Conservation (phyloP, 2,113 vertebrate species). For the Chaetura pelagica region DNA sequence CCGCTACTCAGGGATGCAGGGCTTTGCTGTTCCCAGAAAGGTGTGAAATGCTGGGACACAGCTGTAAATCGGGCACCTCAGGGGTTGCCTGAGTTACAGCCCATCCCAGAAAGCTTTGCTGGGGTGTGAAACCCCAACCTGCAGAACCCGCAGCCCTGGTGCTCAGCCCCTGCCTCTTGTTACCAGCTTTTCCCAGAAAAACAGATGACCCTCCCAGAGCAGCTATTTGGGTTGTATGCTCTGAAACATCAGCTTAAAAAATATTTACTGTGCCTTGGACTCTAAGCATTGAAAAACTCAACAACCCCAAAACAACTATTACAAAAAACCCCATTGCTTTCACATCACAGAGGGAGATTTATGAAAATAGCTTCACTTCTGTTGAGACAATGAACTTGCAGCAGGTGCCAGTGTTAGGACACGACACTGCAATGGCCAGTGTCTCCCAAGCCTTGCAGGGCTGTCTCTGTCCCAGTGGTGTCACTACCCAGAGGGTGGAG, state of each 20-base stretch:
- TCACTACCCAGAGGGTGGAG: neutral
- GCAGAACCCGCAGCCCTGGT: neutral
- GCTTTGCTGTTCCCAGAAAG: neutral
- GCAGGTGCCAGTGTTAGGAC: neutral
- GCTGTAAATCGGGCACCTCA: fast-evolving
- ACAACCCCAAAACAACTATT: neutral
- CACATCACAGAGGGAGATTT: neutral
- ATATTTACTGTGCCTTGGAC: neutral
- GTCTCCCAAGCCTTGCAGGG: neutral
- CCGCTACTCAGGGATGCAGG: neutral
- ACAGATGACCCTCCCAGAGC: fast-evolving
- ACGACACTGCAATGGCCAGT: neutral
- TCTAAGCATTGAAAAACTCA: neutral
- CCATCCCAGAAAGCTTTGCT: neutral
- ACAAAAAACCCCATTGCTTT: neutral
- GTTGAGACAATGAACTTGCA: neutral
- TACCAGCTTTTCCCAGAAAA: neutral
- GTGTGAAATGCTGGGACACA: too few species aligned
- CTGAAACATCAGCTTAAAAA: neutral
- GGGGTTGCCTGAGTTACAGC: neutral
- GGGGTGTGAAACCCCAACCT: neutral
- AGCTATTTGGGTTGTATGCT: neutral
- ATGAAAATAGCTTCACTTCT: neutral
- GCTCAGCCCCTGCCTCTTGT: neutral
- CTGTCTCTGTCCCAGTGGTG: neutral